Evolutionary conservation across 2,797 vertebrate species (phyloP), one percentile per base, ranked within the genome.

Genomic region (Darevskia mixta): DNA sequence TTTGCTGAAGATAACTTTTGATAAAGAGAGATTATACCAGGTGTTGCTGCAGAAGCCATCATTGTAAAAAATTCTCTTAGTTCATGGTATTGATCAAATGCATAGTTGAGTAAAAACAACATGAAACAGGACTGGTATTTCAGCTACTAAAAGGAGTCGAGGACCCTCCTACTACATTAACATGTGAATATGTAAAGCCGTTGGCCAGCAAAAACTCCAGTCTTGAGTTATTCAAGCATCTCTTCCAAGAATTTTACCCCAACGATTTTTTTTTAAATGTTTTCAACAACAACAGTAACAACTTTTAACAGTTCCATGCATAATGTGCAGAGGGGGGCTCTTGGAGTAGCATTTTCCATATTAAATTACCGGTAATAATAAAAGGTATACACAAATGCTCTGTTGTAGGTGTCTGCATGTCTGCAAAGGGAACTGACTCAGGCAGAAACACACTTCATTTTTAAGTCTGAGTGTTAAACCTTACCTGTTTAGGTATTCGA

Each of bases 401-500:
- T 27, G 35, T 41, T 7, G 29, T 27, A 82, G 29, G 29, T 29
- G 13, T 45, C 15, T 69, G 29, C 20, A 69, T 45, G 71, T 25
- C 29, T 67, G 27, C 3, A 49, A 7, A 45, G 43, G 32, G 8
- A 11, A 43, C 6, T 80, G 4, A 10, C 27, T n/a, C 8, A 23
- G 4, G 23, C 55, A 66, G 23, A 20, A 8, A 15, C 35, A 85
- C n/a, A 17, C 43, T 32, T 18, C 25, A 55, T 29, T 82, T 43
- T 83, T 83, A 83, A 41, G 2, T 61, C 43, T 41, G 11, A 41
- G 8, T 66, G 38, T 43, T 90, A 71, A n/a, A 90, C 82, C 29
- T 85, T 95, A 99, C 99, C 98, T 99, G 98, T 95, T 97, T 98
- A 4, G 99, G 98, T 93, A 98, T 95, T 75, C 97, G 98, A 85